Percentiles rank a stretch among this genome's conserved stretches.
These are phyloP conservation scores for Ormyrus nitidulus DNA, from an alignment of 2,888 invertebrate species.

Conservation along the genomic window DNA sequence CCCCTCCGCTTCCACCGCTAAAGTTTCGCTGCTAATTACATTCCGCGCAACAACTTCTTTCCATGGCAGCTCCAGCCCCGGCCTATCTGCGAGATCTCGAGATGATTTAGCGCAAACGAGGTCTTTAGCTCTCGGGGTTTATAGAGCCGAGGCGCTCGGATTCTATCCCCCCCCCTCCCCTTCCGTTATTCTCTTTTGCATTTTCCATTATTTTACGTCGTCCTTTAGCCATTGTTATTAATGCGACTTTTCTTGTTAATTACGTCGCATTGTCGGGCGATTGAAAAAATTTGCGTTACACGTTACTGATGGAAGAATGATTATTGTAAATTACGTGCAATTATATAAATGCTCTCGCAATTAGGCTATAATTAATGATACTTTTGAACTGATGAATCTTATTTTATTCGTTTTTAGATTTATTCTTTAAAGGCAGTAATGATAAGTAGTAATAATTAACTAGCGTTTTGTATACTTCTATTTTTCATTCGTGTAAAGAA, in stretches of 20 bases:
- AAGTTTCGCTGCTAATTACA: conserved; percentile 55
- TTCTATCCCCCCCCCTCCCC: not conserved
- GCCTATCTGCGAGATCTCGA: conserved; percentile 46
- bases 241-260: conserved; percentile 31
- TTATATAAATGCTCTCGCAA: too few species aligned
- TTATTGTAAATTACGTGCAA: too few species aligned
- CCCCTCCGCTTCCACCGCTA: not conserved
- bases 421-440: too few species aligned
- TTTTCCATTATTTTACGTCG: conserved; percentile 13
- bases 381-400: too few species aligned
- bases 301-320: too few species aligned
- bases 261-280: conserved; percentile 28
- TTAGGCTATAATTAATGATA: too few species aligned
- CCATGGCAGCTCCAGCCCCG: conserved; percentile 6
- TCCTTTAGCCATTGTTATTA: conserved; percentile 28
- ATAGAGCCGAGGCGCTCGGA: conserved; percentile 5
- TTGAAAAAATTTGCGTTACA: not conserved
- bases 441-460: too few species aligned
- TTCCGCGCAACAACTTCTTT: conserved; percentile 55
- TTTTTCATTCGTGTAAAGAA: too few species aligned
- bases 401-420: too few species aligned
- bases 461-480: too few species aligned
- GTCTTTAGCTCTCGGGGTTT: conserved; percentile 54
- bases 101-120: conserved; percentile 57
- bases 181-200: not conserved